Evolutionary conservation across 2,888 invertebrate species (phyloP).

Genomic region (Pheosia tremula): DNA sequence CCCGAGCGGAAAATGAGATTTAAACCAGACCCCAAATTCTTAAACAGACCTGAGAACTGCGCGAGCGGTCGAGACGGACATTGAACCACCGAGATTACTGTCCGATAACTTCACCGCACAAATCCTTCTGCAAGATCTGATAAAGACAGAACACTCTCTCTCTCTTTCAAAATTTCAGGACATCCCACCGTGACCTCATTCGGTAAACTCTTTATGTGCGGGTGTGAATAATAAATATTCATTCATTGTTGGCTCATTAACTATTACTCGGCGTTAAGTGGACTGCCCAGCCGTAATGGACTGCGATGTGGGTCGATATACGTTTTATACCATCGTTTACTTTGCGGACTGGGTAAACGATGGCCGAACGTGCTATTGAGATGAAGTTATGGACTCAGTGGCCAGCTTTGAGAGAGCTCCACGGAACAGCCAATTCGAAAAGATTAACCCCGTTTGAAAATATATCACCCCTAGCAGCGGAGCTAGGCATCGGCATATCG

Average conservation of each 20-base stretch:
- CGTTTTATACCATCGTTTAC: neutral
- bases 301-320: constrained; percentile 8
- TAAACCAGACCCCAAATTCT: no score
- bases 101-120: no score
- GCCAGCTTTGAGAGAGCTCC: no score
- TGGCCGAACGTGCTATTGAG: neutral
- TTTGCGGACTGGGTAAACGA: neutral
- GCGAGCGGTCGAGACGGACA: no score
- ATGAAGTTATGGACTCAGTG: no score
- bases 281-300: constrained; percentile 20
- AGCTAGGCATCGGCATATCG: no score
- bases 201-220: constrained; percentile 21
- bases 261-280: constrained; percentile 27
- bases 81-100: no score
- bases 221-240: constrained; percentile 21
- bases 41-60: no score
- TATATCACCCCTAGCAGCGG: no score
- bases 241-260: constrained; percentile 29
- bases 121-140: neutral
- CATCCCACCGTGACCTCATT: neutral
- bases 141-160: neutral
- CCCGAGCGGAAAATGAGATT: no score
- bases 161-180: neutral
- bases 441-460: no score
- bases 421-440: no score